phyloP scores from a whole-genome alignment of 2,797 vertebrate genomes.

The Ceryle rudis region DNA sequence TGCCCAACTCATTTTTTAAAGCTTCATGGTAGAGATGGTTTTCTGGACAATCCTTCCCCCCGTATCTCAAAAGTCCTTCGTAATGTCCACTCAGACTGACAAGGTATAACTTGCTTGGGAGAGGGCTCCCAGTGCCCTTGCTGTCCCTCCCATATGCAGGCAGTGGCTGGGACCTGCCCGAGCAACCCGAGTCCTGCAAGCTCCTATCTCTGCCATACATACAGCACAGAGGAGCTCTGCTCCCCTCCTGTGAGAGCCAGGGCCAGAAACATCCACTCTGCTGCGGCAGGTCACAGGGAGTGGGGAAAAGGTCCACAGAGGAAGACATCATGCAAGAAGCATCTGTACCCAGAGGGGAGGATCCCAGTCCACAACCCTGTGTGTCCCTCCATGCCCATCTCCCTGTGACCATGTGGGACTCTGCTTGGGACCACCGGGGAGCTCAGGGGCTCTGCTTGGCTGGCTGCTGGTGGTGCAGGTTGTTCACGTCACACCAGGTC shows the following conservation, averaged over 20 bases:
- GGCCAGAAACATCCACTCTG: background rate
- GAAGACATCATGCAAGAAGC: background rate
- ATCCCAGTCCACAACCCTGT: background rate
- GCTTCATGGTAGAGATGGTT: background rate
- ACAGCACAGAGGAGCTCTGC: background rate
- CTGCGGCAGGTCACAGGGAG: background rate
- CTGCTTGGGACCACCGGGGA: background rate
- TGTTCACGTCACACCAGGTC: background rate
- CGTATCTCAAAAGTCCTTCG: background rate
- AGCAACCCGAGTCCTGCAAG: background rate
- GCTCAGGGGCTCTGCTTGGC: background rate
- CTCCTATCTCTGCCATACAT: background rate
- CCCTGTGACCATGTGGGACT: rapidly evolving
- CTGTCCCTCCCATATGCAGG: background rate
- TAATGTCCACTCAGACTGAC: background rate
- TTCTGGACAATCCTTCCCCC: background rate
- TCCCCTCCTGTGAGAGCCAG: background rate
- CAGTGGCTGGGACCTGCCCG: background rate
- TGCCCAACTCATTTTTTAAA: background rate
- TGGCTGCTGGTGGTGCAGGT: background rate
- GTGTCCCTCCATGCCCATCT: background rate
- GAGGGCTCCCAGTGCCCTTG: background rate
- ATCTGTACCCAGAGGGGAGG: rapidly evolving
- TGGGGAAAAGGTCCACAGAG: background rate
- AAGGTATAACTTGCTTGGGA: background rate